These are phyloP conservation scores for Gryon sp. DNA, from an alignment of 1,140 invertebrate species.

Conservation along the genomic window DNA sequence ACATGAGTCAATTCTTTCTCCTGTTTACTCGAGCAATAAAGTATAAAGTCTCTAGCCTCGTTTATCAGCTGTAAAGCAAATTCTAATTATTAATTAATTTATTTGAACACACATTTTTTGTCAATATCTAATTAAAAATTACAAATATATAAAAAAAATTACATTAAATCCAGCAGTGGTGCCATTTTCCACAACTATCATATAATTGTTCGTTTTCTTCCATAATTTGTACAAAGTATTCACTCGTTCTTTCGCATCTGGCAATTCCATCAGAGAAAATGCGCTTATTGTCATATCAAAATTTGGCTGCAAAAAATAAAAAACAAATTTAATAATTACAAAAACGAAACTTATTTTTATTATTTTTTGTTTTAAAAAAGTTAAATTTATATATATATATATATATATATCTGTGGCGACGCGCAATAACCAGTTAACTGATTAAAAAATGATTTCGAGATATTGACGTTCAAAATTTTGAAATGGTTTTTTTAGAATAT, in stretches of 20 bases:
- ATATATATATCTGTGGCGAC: too few species aligned
- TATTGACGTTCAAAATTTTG: too few species aligned
- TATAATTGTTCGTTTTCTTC: slow-evolving; percentile 90
- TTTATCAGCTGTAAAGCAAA: slow-evolving; percentile 82
- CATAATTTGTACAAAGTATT: slow-evolving; percentile 89
- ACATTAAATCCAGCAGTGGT: slow-evolving; percentile 88
- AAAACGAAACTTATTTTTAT: not conserved
- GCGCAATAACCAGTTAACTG: too few species aligned
- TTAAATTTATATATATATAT: too few species aligned
- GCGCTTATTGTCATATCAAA: slow-evolving; percentile 91
- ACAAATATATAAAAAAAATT: slow-evolving; percentile 53
- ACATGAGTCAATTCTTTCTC: slow-evolving; percentile 81
- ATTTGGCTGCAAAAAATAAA: slow-evolving; percentile 80
- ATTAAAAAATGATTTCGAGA: too few species aligned
- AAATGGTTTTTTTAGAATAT: too few species aligned
- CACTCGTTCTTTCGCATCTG: slow-evolving; percentile 83
- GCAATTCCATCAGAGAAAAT: slow-evolving; percentile 90
- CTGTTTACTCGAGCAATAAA: slow-evolving; percentile 76
- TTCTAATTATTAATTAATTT: too few species aligned
- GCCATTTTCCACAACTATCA: slow-evolving; percentile 92
- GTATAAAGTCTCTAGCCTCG: slow-evolving; percentile 87
- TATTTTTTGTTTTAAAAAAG: too few species aligned
- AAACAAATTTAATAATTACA: slow-evolving; percentile 53
- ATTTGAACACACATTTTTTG: too few species aligned
- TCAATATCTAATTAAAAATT: too few species aligned